Evolutionary conservation across 2,888 invertebrate genomes (phyloP), one percentile per base, ranked within the genome.

Genomic region (Altica lythri): DNA sequence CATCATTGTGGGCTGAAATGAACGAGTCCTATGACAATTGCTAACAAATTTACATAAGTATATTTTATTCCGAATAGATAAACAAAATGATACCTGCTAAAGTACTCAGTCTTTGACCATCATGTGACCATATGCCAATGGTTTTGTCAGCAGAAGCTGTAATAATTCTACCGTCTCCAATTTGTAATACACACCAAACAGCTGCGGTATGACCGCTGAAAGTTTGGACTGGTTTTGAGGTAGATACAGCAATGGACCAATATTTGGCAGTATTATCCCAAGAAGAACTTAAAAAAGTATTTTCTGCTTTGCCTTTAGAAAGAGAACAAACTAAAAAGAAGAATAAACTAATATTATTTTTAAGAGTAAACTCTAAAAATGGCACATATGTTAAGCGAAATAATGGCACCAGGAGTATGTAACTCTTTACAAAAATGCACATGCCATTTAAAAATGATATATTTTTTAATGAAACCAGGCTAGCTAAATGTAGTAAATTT

Each of bases 111-210:
- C 85, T 80, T 55, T 81, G 81, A 2, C 91, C 92, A 64, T 85
- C 79, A 47, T 79, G 79, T 60, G 80, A 83, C 95, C 95, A 97
- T 17, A 94, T 75, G 64, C 86, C 87, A 48, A 98, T 89, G 6
- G 86, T 86, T 77, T 92, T 93, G 77, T 99, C 98, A 10, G 97
- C 98, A 0, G 93, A 92, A 0, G 90, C 97, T 9, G 96, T 95
- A 1, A 92, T 82, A 63, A 89, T 83, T 18, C 76, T 78, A 1
- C 78, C 77, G 57, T 81, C 81, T 14, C 78, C 57, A 58, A 83
- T 77, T 72, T 83, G 88, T 55, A 80, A 74, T 0, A 82, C 81
- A 13, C 86, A 84, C 97, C 97, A 98, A 4, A 98, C 90, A 0
- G 97, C 92, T 9, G 90, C 89, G 60, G 83, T 80, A 67, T 92